A percentile compares a stretch with the other conserved stretches of the same genome.
phyloP scores from a whole-genome alignment of 2,888 invertebrate species.

The Dolomedes plantarius region DNA sequence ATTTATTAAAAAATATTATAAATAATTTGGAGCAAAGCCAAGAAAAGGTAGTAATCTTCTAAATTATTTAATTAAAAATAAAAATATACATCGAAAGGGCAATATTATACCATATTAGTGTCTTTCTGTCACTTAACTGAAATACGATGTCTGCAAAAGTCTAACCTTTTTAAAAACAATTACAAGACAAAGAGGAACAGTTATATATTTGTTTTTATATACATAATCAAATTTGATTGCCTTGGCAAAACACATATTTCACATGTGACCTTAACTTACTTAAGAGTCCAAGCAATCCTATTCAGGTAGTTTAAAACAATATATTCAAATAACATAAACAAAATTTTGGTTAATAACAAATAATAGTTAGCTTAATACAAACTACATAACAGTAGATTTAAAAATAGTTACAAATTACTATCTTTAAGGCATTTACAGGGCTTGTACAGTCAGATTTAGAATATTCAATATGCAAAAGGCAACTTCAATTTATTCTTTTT shows the following conservation, averaged over 20 bases:
- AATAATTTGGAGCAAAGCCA: too few species aligned
- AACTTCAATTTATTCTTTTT: background rate
- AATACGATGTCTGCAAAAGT: background rate
- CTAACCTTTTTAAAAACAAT: constrained; percentile 44
- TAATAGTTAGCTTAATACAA: too few species aligned
- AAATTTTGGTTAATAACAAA: too few species aligned
- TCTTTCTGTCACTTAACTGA: background rate
- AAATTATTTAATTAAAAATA: too few species aligned
- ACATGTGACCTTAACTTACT: background rate
- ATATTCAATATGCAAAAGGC: constrained; percentile 4
- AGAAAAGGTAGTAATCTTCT: too few species aligned
- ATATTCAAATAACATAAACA: too few species aligned
- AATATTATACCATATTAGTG: too few species aligned
- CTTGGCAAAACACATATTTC: constrained; percentile 14
- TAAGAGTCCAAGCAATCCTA: background rate
- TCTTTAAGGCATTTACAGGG: constrained; percentile 20
- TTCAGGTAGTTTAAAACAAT: background rate
- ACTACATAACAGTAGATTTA: background rate
- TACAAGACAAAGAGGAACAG: constrained; percentile 56
- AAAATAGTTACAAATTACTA: background rate
- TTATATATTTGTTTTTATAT: constrained; percentile 20
- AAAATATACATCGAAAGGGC: too few species aligned
- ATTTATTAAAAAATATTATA: too few species aligned
- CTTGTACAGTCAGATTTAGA: constrained; percentile 15
- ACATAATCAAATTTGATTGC: constrained; percentile 61